Evolutionary conservation across 2,797 vertebrate genomes (phyloP).

Genomic region (Acomys russatus): DNA sequence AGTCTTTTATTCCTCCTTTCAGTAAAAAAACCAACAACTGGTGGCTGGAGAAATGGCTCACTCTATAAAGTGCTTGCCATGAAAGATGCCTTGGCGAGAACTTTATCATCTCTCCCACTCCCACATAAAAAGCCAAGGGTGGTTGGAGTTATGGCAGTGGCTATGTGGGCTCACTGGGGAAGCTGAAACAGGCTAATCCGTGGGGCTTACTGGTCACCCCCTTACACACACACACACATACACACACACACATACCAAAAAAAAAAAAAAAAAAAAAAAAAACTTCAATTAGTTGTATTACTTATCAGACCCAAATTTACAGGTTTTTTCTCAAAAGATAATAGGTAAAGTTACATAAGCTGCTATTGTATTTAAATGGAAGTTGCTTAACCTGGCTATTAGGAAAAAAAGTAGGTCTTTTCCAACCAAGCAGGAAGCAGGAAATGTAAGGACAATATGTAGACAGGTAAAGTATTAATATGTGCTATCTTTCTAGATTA

Average conservation of each 20-base stretch:
- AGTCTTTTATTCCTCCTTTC: constrained; percentile 21
- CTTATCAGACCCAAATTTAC: constrained; percentile 15
- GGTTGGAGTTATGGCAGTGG: background rate
- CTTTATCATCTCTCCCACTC: background rate
- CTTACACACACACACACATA: background rate
- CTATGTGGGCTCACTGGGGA: too few species aligned
- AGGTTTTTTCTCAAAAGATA: constrained; percentile 29
- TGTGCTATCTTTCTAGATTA: constrained; percentile 40
- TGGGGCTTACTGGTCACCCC: background rate
- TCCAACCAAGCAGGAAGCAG: background rate
- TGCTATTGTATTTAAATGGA: constrained; percentile 20
- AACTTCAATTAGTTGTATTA: background rate
- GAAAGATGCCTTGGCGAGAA: background rate
- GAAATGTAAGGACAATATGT: constrained; percentile 18
- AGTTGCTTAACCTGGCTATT: background rate
- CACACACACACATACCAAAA: background rate
- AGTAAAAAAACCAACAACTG: constrained; percentile 25
- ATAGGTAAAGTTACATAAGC: constrained; percentile 39
- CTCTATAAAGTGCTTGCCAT: background rate
- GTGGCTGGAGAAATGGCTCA: background rate
- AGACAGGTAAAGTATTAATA: background rate
- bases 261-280: too few species aligned
- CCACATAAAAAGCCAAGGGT: background rate
- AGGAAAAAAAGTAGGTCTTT: background rate
- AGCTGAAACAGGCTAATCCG: background rate